Percentiles rank a stretch among this genome's conserved stretches.
Conservation (phyloP, 2,113 vertebrate species). For the Junco hyemalis region DNA sequence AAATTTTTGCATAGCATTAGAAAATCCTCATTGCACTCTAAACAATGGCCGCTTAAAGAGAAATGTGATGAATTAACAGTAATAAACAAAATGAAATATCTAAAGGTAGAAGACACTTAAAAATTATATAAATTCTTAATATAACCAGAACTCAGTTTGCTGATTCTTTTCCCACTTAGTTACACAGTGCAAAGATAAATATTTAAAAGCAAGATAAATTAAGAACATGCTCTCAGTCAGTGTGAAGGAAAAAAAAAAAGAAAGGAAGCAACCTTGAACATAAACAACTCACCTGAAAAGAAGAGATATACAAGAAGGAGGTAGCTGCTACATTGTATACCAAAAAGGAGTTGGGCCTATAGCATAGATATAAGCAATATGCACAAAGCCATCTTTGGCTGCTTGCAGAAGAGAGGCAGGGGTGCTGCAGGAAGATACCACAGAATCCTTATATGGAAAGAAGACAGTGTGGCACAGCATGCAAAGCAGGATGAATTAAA, state of each 20-base stretch:
- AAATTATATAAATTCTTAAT: neutral
- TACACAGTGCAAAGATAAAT: neutral
- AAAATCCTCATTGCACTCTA: neutral
- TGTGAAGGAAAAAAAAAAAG: neutral
- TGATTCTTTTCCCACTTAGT: constrained; percentile 40
- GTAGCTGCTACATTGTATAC: neutral
- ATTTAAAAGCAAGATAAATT: constrained; percentile 7
- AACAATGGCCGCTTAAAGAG: constrained; percentile 27
- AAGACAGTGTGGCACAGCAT: constrained; percentile 70
- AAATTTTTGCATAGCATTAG: neutral
- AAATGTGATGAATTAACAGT: neutral
- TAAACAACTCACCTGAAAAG: constrained; percentile 64
- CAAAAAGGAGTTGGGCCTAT: constrained; percentile 26
- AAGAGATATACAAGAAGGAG: neutral
- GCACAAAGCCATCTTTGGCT: constrained; percentile 73
- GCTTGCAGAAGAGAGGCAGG: constrained; percentile 67
- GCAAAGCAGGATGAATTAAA: constrained; percentile 73
- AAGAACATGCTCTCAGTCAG: neutral
- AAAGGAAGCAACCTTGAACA: neutral
- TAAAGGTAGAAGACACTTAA: neutral
- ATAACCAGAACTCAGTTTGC: constrained; percentile 17
- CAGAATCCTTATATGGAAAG: constrained; percentile 76
- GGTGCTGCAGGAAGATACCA: constrained; percentile 65
- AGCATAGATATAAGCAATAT: constrained; percentile 15
- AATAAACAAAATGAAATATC: neutral